Evolutionary conservation across 2,888 invertebrate species (phyloP).

Genomic region (Chymomyza amoena): DNA sequence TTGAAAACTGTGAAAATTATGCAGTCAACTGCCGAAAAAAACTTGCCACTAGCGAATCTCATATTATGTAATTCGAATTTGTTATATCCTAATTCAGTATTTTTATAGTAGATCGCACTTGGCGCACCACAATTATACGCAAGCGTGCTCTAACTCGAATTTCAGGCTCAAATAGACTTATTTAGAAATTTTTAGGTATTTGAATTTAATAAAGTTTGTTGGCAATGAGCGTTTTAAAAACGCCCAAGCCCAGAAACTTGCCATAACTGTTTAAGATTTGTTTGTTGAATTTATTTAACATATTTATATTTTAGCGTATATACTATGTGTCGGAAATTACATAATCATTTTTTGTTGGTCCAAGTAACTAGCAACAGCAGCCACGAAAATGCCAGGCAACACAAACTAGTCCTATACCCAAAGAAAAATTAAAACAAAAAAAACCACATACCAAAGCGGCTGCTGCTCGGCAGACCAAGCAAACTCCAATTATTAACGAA

Average conservation of each 20-base stretch:
- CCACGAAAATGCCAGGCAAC: conserved; percentile 52
- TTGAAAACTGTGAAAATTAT: conserved; percentile 48
- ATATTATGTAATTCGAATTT: conserved; percentile 5
- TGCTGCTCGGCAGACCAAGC: conserved; percentile 57
- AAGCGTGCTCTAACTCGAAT: conserved; percentile 46
- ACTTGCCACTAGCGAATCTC: conserved; percentile 37
- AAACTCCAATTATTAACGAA: not conserved
- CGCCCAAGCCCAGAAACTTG: conserved; percentile 60
- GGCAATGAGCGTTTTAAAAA: conserved; percentile 60
- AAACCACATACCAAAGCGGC: conserved; percentile 54
- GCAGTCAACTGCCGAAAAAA: conserved; percentile 27
- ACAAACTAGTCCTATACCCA: conserved; percentile 62
- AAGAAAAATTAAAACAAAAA: conserved; percentile 17
- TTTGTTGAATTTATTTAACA: conserved; percentile 14
- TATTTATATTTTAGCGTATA: conserved; percentile 13
- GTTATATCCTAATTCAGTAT: conserved; percentile 24
- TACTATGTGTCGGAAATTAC: conserved; percentile 33
- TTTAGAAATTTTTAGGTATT: conserved; percentile 67
- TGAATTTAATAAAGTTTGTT: conserved; percentile 50
- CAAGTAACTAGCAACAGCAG: conserved; percentile 69
- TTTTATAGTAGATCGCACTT: conserved; percentile 8
- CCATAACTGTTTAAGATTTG: conserved; percentile 59
- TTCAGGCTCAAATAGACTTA: conserved; percentile 77
- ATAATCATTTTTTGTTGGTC: conserved; percentile 43
- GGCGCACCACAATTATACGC: not conserved